Base-by-base conservation (phyloP, 2,888 invertebrate species). In the Mesorhabditis belari region DNA sequence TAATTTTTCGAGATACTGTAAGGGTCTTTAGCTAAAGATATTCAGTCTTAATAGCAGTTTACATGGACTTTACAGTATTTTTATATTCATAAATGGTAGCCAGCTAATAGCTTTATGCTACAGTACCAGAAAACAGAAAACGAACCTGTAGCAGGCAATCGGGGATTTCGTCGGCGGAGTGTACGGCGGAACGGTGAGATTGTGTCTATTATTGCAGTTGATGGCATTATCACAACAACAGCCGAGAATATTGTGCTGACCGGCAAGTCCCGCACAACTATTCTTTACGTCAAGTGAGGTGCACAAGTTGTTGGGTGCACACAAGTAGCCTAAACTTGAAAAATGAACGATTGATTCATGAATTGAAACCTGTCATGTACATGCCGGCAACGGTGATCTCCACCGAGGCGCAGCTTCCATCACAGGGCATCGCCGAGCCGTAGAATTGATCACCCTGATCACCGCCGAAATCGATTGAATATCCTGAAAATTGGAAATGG, bases 191-290 rank as follows among this genome's bases (percentile, higher is more conserved):
- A 17, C 12, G 2, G n/a, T 35, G 2, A 9, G 44, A 17, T n/a
- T n/a, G 12, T n/a, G 12, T 35, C n/a, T 49, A 35, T 67, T 60
- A 63, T 71, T 71, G 54, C 71, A 71, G 62, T 64, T 62, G 65
- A 65, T 64, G 52, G 44, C 61, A 55, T 70, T 69, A 63, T 71
- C 67, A 54, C 69, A 69, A 57, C 71, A 71, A 62, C 71, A 71
- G n/a, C n/a, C n/a, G n/a, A n/a, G n/a, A n/a, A n/a, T n/a, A n/a
- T n/a, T n/a, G n/a, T n/a, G n/a, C n/a, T n/a, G n/a, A n/a, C n/a
- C n/a, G n/a, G n/a, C n/a, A n/a, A 35, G 44, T 9, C 12, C n/a
- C 12, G 44, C n/a, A n/a, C 12, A 35, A n/a, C 44, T 17, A 35
- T 35, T n/a, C 12, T 35, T 35, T 9, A 35, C 44, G 44, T 35